These are phyloP conservation scores for Pseudorectes ferrugineus DNA, from an alignment of 2,113 vertebrate species.

Conservation along the genomic window DNA sequence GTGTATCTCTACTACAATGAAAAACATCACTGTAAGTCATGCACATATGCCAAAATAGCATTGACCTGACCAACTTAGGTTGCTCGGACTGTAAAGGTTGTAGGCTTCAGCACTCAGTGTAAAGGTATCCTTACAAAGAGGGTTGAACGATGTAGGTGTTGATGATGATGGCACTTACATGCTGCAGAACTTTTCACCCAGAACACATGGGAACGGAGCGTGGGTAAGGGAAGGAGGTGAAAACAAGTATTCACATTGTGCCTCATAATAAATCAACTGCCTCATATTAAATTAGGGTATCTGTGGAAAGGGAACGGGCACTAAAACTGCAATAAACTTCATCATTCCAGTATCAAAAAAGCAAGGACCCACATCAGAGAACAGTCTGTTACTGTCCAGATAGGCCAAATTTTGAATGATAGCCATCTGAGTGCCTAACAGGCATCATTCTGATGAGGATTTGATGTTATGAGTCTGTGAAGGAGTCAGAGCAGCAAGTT, in stretches of 20 bases:
- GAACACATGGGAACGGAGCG: background rate
- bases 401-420: background rate
- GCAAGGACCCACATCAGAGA: background rate
- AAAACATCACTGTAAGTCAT: background rate
- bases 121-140: background rate
- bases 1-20: background rate
- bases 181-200: background rate
- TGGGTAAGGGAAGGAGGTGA: background rate
- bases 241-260: conserved; percentile 8
- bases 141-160: background rate
- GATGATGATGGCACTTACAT: background rate
- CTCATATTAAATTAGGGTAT: background rate
- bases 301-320: background rate
- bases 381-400: background rate
- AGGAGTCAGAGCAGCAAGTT: background rate
- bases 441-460: background rate
- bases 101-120: background rate
- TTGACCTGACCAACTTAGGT: background rate
- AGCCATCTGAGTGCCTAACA: background rate
- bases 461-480: background rate
- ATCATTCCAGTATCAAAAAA: background rate
- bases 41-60: background rate
- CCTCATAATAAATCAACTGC: conserved; percentile 25
- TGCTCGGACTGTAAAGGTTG: background rate
- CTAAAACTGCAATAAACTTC: background rate